phyloP scores from a whole-genome alignment of 2,888 invertebrate species.

The Sminthurinus aureus region DNA sequence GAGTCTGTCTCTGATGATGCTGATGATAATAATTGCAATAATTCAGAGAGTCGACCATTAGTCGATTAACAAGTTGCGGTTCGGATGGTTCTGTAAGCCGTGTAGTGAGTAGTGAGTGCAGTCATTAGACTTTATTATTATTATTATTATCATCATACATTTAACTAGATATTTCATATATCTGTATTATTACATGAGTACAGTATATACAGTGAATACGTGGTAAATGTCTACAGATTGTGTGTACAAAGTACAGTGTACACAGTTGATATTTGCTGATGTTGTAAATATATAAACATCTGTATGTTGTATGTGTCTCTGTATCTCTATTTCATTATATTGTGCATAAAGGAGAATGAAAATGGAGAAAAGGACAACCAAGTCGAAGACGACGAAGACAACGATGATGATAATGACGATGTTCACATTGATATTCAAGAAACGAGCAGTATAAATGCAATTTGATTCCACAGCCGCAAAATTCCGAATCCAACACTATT shows the following conservation, averaged over 20 bases:
- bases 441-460: slow-evolving; percentile 16
- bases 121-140: not conserved
- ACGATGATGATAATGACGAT: not conserved
- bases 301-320: not conserved
- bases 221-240: not conserved
- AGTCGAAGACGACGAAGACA: not conserved
- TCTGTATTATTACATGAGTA: not conserved
- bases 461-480: slow-evolving; percentile 26
- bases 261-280: not conserved
- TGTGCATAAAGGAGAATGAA: not conserved
- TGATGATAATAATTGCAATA: too few relatives aligned
- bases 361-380: not conserved
- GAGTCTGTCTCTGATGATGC: too few relatives aligned
- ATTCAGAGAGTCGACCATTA: not conserved
- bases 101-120: too few relatives aligned
- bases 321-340: not conserved
- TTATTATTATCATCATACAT: not conserved
- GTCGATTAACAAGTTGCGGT: not conserved
- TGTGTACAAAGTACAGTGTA: not conserved
- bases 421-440: slow-evolving; percentile 9
- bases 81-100: too few relatives aligned
- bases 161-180: not conserved
- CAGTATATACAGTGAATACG: not conserved
- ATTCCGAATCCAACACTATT: not conserved
- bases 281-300: not conserved